Evolutionary conservation across 2,888 invertebrate genomes (phyloP).

Genomic region (Zonitis immaculata): DNA sequence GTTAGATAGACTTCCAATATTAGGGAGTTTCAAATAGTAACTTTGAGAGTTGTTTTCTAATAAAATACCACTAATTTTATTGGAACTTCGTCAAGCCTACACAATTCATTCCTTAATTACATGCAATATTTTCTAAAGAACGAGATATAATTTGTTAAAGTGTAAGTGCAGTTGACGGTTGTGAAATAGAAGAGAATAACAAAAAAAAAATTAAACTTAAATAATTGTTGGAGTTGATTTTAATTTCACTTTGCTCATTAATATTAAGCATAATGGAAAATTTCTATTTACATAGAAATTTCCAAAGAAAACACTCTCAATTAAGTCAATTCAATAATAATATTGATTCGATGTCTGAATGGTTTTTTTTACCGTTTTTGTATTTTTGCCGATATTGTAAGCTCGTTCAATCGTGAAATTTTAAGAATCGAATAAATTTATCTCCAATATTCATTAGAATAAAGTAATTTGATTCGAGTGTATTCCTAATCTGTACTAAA

Average conservation of each 20-base stretch:
- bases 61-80: conserved; percentile 24
- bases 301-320: not conserved
- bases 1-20: no score
- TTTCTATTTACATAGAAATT: not conserved
- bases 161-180: conserved; percentile 8
- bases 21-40: no score
- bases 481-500: no score
- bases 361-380: no score
- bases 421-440: conserved; percentile 16
- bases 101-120: conserved; percentile 31
- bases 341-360: not conserved
- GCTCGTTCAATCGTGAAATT: conserved; percentile 19
- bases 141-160: conserved; percentile 25
- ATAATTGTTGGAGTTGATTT: not conserved
- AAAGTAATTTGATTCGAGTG: conserved; percentile 20
- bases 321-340: not conserved
- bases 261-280: not conserved
- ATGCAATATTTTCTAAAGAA: conserved; percentile 27
- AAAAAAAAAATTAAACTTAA: not conserved
- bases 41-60: not conserved
- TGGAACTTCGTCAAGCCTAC: conserved; percentile 25
- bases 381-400: no score
- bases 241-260: not conserved
- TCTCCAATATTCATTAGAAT: conserved; percentile 21
- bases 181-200: not conserved